Conservation (phyloP, 2,113 vertebrate genomes). For the Isichthys henryi region DNA sequence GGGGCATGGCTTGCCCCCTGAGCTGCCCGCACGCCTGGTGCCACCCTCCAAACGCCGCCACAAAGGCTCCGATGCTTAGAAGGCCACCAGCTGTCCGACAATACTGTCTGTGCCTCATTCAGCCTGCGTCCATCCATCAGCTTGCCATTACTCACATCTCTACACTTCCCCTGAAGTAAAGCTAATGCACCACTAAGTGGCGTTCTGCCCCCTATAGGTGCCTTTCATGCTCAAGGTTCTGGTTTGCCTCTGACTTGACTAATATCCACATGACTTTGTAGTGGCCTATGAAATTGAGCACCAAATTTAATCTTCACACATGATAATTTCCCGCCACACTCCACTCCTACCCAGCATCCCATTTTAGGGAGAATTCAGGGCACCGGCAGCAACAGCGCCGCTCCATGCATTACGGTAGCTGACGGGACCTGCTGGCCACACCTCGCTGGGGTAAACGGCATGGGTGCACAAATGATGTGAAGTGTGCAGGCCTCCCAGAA, state of each 20-base stretch:
- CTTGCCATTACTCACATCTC: constrained; percentile 23
- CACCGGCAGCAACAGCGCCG: not conserved
- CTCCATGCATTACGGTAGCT: not conserved
- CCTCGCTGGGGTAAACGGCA: not conserved
- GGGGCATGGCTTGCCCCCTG: constrained; percentile 75
- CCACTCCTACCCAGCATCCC: not conserved
- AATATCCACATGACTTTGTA: not conserved
- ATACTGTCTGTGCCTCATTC: not conserved
- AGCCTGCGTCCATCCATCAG: constrained; percentile 17
- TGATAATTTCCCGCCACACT: not conserved
- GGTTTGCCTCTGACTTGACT: constrained; percentile 18
- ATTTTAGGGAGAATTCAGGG: not conserved
- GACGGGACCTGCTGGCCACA: not conserved
- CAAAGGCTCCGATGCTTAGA: constrained; percentile 70
- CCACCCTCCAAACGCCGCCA: constrained; percentile 83
- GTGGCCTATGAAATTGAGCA: not conserved
- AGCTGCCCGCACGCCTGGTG: constrained; percentile 75
- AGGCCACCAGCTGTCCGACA: not conserved
- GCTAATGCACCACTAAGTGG: not conserved
- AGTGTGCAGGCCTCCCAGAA: not conserved
- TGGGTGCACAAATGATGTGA: not conserved
- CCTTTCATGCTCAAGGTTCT: not conserved
- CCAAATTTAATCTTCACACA: not conserved
- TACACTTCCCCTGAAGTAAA: not conserved
- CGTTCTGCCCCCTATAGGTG: not conserved